phyloP scores from a whole-genome alignment of 1,140 invertebrate genomes.

The Bombyx mandarina region DNA sequence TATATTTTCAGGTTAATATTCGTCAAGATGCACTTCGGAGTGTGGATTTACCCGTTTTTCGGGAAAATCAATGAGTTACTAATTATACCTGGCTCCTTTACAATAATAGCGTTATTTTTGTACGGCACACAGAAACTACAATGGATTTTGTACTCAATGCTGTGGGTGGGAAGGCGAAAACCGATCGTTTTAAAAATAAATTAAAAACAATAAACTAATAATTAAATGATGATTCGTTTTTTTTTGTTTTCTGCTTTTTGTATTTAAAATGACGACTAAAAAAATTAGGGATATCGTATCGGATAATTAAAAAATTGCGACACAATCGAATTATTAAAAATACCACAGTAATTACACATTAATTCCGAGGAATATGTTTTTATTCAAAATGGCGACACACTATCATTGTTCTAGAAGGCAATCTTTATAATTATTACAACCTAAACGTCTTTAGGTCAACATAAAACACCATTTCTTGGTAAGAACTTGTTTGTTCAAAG shows the following conservation, averaged over 20 bases:
- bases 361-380: not conserved
- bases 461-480: too few species aligned
- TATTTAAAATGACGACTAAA: not conserved
- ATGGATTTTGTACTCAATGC: slow-evolving; percentile 19
- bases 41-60: slow-evolving; percentile 22
- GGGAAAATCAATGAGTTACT: slow-evolving; percentile 8
- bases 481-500: too few species aligned
- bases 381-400: not conserved
- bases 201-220: not conserved
- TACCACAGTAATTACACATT: not conserved
- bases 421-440: not conserved
- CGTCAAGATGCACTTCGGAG: slow-evolving; percentile 8
- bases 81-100: slow-evolving; percentile 5
- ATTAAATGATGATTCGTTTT: not conserved
- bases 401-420: not conserved
- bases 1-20: slow-evolving; percentile 17
- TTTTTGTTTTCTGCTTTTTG: not conserved
- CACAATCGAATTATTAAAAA: not conserved
- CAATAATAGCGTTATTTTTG: not conserved
- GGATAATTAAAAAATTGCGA: not conserved
- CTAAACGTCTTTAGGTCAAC: not conserved
- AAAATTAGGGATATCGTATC: not conserved
- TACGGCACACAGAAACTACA: slow-evolving; percentile 19
- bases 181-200: not conserved
- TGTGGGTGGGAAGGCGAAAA: slow-evolving; percentile 6